Evolutionary conservation across 2,888 invertebrate genomes (phyloP).

Genomic region (Imbricaverruca yamaguchii): DNA sequence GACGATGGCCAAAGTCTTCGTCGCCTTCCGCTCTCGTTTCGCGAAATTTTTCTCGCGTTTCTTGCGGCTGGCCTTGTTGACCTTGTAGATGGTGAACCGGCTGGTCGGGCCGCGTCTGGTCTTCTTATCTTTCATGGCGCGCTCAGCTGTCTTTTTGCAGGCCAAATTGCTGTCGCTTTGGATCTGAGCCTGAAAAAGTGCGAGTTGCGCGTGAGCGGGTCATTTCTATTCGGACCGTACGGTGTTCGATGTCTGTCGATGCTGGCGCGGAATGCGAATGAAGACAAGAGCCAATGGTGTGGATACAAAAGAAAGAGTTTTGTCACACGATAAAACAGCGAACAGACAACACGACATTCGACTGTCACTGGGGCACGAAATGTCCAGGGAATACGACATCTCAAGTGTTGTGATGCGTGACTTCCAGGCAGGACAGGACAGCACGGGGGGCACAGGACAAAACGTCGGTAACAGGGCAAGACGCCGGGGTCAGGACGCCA

Average conservation of each 20-base stretch:
- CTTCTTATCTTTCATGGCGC: slow-evolving; percentile 31
- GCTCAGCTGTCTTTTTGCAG: slow-evolving; percentile 60
- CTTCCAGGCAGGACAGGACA: too few species aligned
- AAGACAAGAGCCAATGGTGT: background rate
- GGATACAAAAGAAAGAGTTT: too few species aligned
- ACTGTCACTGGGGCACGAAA: too few species aligned
- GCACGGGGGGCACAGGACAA: too few species aligned
- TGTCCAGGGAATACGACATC: too few species aligned
- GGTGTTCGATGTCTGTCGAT: slow-evolving; percentile 29
- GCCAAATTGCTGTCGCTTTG: slow-evolving; percentile 39
- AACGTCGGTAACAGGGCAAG: too few species aligned
- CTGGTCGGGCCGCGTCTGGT: slow-evolving; percentile 47
- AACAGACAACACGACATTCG: too few species aligned
- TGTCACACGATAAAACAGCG: too few species aligned
- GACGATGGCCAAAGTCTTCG: slow-evolving; percentile 96
- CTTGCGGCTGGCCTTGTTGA: slow-evolving; percentile 88
- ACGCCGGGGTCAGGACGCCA: too few species aligned
- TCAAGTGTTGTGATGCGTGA: too few species aligned
- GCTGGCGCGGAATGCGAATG: slow-evolving; percentile 17
- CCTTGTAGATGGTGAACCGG: slow-evolving; percentile 84
- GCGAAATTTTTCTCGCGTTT: slow-evolving; percentile 89
- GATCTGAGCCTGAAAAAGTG: slow-evolving; percentile 16
- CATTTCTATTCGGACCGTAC: slow-evolving; percentile 30
- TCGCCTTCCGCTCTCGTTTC: slow-evolving; percentile 93
- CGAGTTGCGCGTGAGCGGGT: background rate